These are phyloP conservation scores for Aeoliscus strigatus DNA, from an alignment of 2,797 vertebrate species.

Conservation along the genomic window DNA sequence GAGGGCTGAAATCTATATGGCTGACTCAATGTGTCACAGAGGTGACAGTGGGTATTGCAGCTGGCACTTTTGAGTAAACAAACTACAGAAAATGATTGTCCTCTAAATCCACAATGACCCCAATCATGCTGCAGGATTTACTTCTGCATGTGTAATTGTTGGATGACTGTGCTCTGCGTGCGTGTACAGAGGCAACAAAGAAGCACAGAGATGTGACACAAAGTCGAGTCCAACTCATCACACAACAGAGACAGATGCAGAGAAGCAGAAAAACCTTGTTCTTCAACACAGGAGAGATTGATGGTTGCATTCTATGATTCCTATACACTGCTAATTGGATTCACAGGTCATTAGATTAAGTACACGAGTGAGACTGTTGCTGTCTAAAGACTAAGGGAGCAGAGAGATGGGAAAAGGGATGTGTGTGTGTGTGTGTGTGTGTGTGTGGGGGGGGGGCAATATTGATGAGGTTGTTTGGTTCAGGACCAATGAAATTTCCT, in stretches of 20 bases:
- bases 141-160: conserved; percentile 18
- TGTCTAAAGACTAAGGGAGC: conserved; percentile 44
- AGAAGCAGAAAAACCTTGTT: too few species aligned
- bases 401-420: conserved; percentile 20
- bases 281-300: conserved; percentile 56
- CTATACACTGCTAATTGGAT: conserved; percentile 72
- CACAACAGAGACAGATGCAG: too few species aligned
- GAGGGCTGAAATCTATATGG: conserved; percentile 48
- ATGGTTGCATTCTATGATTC: conserved; percentile 67
- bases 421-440: too few species aligned
- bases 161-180: conserved; percentile 1
- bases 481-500: conserved; percentile 54
- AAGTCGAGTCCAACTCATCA: too few species aligned
- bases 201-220: not conserved
- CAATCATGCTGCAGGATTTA: conserved; percentile 37
- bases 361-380: conserved; percentile 62
- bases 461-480: conserved; percentile 71
- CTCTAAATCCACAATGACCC: conserved; percentile 39
- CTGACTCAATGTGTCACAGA: conserved; percentile 58
- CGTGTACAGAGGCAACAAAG: not conserved
- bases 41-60: conserved; percentile 41
- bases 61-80: conserved; percentile 56
- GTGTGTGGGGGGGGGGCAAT: too few species aligned
- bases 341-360: conserved; percentile 77
- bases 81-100: conserved; percentile 41